A percentile compares a stretch with the other conserved stretches of the same genome.
Conservation (phyloP, 30 jellyfish, hydroid and myxozoan genomes). For the Hydractinia symbiolongicarpus region DNA sequence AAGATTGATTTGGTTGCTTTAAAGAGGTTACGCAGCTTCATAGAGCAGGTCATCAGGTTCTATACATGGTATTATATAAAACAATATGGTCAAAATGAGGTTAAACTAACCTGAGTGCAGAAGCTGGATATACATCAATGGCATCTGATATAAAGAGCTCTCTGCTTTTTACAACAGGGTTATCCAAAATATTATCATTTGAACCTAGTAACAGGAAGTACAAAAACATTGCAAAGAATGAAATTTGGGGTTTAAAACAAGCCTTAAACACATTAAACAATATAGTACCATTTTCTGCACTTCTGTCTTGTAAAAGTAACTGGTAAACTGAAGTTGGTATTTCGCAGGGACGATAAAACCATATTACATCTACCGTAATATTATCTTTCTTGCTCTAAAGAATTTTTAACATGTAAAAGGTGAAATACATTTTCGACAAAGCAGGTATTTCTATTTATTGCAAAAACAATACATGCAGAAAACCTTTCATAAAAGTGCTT, state of each 20-base stretch:
- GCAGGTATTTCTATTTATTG: too few species aligned
- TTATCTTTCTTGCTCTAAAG: conserved; percentile 88
- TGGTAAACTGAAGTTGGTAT: conserved; percentile 97
- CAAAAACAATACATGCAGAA: too few species aligned
- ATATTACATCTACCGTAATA: conserved; percentile 87
- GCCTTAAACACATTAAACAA: background rate
- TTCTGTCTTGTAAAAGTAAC: conserved; percentile 90
- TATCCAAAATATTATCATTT: conserved; percentile 80
- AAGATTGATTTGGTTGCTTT: too few species aligned
- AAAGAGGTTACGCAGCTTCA: too few species aligned
- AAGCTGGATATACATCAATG: conserved; percentile 86
- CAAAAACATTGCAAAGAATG: background rate
- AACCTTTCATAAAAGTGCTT: too few species aligned
- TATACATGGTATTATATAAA: too few species aligned
- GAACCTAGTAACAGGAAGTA: conserved; percentile 23
- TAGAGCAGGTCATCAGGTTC: too few species aligned
- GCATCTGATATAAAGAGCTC: conserved; percentile 94
- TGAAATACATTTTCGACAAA: too few species aligned
- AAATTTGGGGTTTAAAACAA: background rate
- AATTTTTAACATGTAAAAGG: background rate
- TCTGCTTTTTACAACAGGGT: conserved; percentile 88
- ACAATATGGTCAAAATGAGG: background rate
- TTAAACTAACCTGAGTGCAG: conserved; percentile 74
- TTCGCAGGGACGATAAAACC: conserved; percentile 99
- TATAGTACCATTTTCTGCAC: conserved; percentile 80